These are phyloP conservation scores for Macropodus opercularis DNA, from an alignment of 2,797 vertebrate species.

Conservation along the genomic window DNA sequence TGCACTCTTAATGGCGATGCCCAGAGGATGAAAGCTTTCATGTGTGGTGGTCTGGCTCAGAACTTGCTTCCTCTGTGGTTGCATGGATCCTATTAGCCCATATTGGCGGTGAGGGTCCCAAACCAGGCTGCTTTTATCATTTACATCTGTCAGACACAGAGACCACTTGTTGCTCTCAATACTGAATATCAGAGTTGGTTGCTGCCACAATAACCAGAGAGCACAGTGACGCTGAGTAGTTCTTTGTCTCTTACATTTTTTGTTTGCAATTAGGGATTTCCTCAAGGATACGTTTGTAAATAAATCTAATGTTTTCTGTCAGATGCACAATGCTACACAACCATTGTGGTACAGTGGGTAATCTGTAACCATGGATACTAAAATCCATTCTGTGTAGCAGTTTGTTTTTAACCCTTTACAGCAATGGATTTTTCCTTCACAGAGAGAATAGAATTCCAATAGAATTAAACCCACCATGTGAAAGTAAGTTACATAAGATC, in stretches of 20 bases:
- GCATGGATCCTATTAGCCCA: constrained; percentile 66
- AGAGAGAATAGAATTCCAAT: background rate
- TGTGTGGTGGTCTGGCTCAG: constrained; percentile 40
- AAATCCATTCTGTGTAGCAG: constrained; percentile 5
- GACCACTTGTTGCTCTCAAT: constrained; percentile 44
- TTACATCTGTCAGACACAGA: constrained; percentile 59
- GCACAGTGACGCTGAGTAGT: constrained; percentile 4
- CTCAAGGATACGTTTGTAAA: constrained; percentile 23
- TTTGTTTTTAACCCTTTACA: constrained; percentile 10
- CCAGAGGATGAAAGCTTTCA: constrained; percentile 61
- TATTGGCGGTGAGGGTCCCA: constrained; percentile 39
- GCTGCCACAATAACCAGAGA: constrained; percentile 28
- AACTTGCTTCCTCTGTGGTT: constrained; percentile 68
- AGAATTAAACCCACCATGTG: constrained; percentile 13
- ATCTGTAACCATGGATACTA: constrained; percentile 34
- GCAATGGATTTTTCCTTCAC: background rate
- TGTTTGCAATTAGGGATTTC: constrained; percentile 26
- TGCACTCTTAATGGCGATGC: constrained; percentile 40
- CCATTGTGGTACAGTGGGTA: background rate
- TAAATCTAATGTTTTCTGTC: constrained; percentile 1
- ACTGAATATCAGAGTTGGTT: constrained; percentile 23
- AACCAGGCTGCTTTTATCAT: constrained; percentile 55
- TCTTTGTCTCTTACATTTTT: constrained; percentile 13
- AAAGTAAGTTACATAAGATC: constrained; percentile 5
- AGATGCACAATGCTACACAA: background rate